Conservation (phyloP, 2,113 vertebrate genomes). For the Meleagris gallopavo region DNA sequence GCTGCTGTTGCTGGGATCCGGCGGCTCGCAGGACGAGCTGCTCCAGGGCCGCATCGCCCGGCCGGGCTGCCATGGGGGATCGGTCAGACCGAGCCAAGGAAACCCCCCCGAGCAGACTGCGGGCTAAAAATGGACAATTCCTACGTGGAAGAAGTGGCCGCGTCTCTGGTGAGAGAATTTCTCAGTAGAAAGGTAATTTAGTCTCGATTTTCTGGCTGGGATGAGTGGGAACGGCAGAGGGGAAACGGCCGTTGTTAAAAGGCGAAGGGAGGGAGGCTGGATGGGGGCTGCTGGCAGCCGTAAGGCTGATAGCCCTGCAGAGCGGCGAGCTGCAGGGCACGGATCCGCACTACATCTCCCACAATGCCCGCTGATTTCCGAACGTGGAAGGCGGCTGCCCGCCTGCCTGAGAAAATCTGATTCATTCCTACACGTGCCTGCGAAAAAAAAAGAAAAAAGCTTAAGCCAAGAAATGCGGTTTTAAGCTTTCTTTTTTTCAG, state of each 20-base stretch:
- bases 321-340: accelerated
- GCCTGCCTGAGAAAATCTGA: accelerated
- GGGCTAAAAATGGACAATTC: conserved; percentile 76
- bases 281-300: neutral
- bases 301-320: accelerated
- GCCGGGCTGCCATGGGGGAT: neutral
- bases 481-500: accelerated
- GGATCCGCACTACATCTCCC: conserved; percentile 70
- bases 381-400: neutral
- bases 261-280: neutral
- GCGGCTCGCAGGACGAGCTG: conserved; percentile 58
- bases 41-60: neutral
- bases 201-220: neutral
- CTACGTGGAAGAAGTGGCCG: conserved; percentile 87
- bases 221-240: neutral
- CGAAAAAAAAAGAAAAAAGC: neutral
- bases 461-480: neutral
- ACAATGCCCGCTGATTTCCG: neutral
- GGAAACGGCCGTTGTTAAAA: neutral
- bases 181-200: conserved; percentile 89
- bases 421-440: accelerated
- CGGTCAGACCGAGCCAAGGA: neutral
- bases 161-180: conserved; percentile 91
- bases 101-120: neutral
- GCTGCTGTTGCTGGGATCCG: neutral